Conservation (phyloP, 2,888 invertebrate species). For the Erebia ligea region DNA sequence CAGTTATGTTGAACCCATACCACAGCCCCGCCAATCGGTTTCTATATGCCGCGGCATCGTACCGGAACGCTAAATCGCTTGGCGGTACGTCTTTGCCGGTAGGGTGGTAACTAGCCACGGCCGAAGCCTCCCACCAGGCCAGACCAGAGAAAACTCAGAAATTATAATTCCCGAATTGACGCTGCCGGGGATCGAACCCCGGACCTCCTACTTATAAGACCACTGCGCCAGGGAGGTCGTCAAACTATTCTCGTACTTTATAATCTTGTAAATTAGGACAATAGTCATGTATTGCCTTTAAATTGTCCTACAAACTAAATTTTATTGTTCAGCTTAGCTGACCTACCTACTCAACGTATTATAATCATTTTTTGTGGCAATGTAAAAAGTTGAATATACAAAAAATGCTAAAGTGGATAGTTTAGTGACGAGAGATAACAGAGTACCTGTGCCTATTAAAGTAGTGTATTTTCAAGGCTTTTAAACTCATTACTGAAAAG, state of each 20-base stretch:
- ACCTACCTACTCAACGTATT: not conserved
- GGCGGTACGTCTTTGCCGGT: too few species aligned
- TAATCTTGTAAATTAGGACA: not conserved
- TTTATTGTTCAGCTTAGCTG: conserved; percentile 1
- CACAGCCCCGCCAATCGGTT: too few species aligned
- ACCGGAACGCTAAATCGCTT: too few species aligned
- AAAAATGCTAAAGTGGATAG: conserved; percentile 3
- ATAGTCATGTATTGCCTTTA: not conserved
- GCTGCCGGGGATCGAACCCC: too few species aligned
- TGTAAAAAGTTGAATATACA: not conserved
- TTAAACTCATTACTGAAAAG: not conserved
- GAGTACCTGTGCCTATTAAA: not conserved
- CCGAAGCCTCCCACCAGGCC: too few species aligned
- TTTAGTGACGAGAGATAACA: not conserved
- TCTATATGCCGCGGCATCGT: too few species aligned
- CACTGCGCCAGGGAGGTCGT: too few species aligned
- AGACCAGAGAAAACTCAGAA: too few species aligned
- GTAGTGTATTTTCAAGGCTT: not conserved
- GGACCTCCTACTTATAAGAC: too few species aligned
- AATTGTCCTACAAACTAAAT: not conserved
- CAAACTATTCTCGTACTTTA: not conserved
- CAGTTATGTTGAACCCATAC: too few species aligned
- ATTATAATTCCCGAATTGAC: too few species aligned
- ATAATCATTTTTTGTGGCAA: not conserved
- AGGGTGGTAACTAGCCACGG: too few species aligned